phyloP scores from a whole-genome alignment of 2,797 vertebrate genomes.

The Cercopithecus mitis region DNA sequence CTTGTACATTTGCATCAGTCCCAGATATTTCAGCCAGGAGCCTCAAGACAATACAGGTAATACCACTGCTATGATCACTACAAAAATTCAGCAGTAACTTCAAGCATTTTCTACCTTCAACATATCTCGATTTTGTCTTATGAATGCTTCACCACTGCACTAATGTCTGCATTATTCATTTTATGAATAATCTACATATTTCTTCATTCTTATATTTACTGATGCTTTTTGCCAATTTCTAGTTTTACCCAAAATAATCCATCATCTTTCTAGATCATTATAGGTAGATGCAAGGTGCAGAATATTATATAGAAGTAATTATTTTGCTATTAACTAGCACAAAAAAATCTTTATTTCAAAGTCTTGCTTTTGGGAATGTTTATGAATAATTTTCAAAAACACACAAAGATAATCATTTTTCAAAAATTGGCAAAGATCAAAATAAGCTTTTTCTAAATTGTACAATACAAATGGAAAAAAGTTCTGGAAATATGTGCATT shows the following conservation, averaged over 20 bases:
- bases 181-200: neutral
- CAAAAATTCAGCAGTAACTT: slow-evolving; percentile 14
- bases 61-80: neutral
- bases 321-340: slow-evolving; percentile 19
- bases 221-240: slow-evolving; percentile 33
- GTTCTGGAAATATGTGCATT: slow-evolving; percentile 24
- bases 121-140: neutral
- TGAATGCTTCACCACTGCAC: neutral
- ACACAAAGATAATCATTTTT: slow-evolving; percentile 26
- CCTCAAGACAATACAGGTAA: neutral
- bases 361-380: slow-evolving; percentile 25
- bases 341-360: slow-evolving; percentile 41
- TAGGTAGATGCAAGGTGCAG: neutral
- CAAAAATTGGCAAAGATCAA: neutral
- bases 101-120: neutral
- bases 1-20: neutral
- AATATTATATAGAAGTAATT: slow-evolving; percentile 51
- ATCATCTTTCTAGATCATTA: slow-evolving; percentile 12
- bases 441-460: slow-evolving; percentile 36
- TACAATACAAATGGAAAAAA: neutral
- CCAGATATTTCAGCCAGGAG: neutral
- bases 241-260: neutral
- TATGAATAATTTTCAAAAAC: slow-evolving; percentile 52
- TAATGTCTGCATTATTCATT: neutral
- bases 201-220: neutral